Conservation (phyloP, 2,888 invertebrate genomes). For the Opisthograptis luteolata region DNA sequence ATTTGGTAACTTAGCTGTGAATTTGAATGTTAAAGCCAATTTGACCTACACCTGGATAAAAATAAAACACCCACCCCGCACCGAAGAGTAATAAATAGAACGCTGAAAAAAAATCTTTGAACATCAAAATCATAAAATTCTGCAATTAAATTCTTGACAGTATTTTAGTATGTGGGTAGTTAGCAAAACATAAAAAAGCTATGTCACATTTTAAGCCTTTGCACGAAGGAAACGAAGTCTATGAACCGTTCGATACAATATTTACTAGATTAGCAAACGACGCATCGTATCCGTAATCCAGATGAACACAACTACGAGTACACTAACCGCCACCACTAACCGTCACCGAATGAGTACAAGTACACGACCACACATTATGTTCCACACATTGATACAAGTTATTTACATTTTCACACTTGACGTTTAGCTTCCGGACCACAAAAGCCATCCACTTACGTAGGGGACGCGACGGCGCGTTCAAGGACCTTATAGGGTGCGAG, state of each 20-base stretch:
- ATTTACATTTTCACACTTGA: slow-evolving; percentile 32
- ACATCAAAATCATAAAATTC: not conserved
- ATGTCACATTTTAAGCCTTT: not conserved
- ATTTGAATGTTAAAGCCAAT: slow-evolving; percentile 12
- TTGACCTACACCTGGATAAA: slow-evolving; percentile 15
- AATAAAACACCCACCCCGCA: slow-evolving; percentile 7
- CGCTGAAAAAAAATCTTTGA: not conserved
- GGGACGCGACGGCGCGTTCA: slow-evolving; percentile 66
- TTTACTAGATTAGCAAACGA: not conserved
- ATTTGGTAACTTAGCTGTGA: not conserved
- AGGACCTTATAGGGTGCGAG: slow-evolving; percentile 72
- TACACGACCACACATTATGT: slow-evolving; percentile 44
- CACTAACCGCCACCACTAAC: slow-evolving; percentile 39
- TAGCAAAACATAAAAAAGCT: slow-evolving; percentile 26
- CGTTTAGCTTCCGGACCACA: slow-evolving; percentile 29
- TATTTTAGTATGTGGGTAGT: slow-evolving; percentile 21
- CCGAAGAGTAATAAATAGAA: slow-evolving; percentile 7
- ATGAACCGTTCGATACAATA: not conserved
- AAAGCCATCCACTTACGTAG: slow-evolving; percentile 69
- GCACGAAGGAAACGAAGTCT: not conserved
- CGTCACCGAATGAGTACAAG: slow-evolving; percentile 27
- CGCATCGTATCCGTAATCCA: no score
- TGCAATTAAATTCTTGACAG: not conserved
- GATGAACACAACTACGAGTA: slow-evolving; percentile 15
- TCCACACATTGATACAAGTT: slow-evolving; percentile 49